Conservation (phyloP, 2,113 vertebrate genomes). For the Urocynchramus pylzowi region DNA sequence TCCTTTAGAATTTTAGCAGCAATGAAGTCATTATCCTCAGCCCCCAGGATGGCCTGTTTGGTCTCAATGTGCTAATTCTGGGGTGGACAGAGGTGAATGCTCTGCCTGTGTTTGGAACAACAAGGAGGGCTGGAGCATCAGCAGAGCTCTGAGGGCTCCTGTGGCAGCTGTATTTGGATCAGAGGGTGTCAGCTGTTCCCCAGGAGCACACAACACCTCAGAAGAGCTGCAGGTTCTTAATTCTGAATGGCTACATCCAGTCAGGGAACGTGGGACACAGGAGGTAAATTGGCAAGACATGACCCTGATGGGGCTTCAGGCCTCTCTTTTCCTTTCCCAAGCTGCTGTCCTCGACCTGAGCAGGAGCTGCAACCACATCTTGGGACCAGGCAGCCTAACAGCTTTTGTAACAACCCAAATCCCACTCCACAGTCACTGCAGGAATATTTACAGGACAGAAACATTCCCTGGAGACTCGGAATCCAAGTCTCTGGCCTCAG, state of each 20-base stretch:
- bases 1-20: background rate
- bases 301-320: background rate
- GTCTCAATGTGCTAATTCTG: background rate
- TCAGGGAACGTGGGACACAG: background rate
- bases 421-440: background rate
- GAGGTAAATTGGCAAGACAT: background rate
- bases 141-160: background rate
- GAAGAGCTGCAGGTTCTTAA: background rate
- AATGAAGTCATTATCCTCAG: background rate
- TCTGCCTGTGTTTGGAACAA: background rate
- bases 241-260: background rate
- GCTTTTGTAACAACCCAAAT: background rate
- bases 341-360: background rate
- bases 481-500: background rate
- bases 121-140: background rate
- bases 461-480: background rate
- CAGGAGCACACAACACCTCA: background rate
- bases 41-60: background rate
- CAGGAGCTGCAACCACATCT: fast-evolving
- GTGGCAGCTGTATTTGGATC: background rate
- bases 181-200: background rate
- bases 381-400: background rate
- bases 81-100: background rate
- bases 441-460: background rate
- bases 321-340: background rate